Evolutionary conservation across 2,113 vertebrate genomes (phyloP).

Genomic region (Pomatorhinus ruficollis): DNA sequence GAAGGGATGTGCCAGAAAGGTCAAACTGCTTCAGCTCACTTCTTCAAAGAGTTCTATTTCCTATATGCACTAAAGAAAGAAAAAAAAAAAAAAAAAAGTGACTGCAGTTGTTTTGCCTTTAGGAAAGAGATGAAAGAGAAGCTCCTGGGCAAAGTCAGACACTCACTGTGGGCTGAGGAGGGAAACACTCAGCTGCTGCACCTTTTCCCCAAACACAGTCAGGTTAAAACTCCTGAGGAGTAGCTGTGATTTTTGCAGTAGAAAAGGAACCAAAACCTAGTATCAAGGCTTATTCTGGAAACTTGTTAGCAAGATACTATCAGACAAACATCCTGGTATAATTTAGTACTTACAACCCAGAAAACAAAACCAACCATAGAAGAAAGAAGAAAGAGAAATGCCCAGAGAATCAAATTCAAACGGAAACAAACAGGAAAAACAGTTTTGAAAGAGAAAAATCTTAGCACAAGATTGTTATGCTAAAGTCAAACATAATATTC

Average conservation of each 20-base stretch:
- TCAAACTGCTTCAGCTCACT: background rate
- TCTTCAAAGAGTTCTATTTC: background rate
- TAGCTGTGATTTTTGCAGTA: background rate
- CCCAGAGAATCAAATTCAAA: background rate
- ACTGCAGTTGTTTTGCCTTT: background rate
- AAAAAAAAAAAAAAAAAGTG: background rate
- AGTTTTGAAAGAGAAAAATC: background rate
- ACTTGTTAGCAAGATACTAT: background rate
- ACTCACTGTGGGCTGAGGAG: background rate
- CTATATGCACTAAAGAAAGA: accelerated
- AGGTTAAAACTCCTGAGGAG: background rate
- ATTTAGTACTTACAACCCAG: background rate
- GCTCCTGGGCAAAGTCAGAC: background rate
- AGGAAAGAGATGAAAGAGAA: background rate
- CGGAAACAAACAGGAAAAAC: background rate
- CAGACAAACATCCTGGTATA: background rate
- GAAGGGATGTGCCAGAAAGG: background rate
- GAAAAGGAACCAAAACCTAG: background rate
- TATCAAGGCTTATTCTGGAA: background rate
- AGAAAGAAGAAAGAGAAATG: accelerated
- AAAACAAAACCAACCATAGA: background rate
- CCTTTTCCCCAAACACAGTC: background rate
- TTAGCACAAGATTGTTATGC: background rate
- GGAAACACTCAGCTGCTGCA: accelerated
- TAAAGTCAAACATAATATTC: background rate